phyloP scores from a whole-genome alignment of 2,797 vertebrate genomes.

The Acipenser ruthenus region DNA sequence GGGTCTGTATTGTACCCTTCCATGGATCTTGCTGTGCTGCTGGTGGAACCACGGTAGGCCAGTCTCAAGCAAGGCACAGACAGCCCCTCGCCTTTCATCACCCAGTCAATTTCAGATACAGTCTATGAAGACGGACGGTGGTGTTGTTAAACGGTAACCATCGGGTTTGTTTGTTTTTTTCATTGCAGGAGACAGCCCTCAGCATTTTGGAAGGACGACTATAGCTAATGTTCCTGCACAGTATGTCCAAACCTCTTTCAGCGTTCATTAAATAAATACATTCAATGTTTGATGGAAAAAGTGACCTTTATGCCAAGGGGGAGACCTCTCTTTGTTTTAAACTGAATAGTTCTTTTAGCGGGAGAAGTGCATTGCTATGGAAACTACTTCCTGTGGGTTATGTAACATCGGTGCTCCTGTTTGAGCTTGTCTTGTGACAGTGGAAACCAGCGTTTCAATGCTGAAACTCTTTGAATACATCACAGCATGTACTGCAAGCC shows the following conservation, averaged over 20 bases:
- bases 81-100: too few relatives aligned
- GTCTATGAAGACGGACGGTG: too few relatives aligned
- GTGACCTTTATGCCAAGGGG: neutral
- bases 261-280: too few relatives aligned
- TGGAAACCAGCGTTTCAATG: neutral
- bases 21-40: too few relatives aligned
- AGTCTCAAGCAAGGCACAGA: too few relatives aligned
- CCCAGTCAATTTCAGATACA: too few relatives aligned
- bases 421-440: neutral
- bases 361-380: neutral
- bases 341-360: neutral
- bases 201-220: conserved; percentile 89
- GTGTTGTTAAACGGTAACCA: too few relatives aligned
- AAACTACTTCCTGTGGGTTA: neutral
- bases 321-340: neutral
- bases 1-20: too few relatives aligned
- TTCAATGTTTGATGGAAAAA: conserved; percentile 1
- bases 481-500: too few relatives aligned
- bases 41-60: too few relatives aligned
- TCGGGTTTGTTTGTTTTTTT: conserved; percentile 22
- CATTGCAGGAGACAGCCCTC: conserved; percentile 72
- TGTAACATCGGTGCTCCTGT: neutral
- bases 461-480: neutral
- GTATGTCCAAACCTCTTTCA: conserved; percentile 57
- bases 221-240: conserved; percentile 82